Conservation (phyloP, 2,888 invertebrate genomes). For the Brenthis ino region DNA sequence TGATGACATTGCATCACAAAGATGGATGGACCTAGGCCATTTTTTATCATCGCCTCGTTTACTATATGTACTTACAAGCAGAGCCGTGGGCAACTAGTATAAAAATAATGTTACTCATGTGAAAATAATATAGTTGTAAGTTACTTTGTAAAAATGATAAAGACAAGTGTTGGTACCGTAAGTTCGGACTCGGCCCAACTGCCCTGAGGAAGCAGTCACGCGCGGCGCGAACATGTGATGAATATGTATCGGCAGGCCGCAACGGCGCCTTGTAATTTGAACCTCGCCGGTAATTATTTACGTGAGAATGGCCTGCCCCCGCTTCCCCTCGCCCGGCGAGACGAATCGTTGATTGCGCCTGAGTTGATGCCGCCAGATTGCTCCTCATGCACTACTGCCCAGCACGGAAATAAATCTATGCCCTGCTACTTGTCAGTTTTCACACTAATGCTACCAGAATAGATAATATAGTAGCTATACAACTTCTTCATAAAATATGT, state of each 20-base stretch:
- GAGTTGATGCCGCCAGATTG: slow-evolving; percentile 59
- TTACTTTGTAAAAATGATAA: background rate
- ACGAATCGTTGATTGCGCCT: slow-evolving; percentile 79
- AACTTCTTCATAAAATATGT: too few relatives aligned
- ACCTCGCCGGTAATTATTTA: slow-evolving; percentile 80
- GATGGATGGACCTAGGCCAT: too few relatives aligned
- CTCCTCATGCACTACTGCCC: slow-evolving; percentile 45
- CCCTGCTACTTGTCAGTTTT: background rate
- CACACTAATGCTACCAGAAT: too few relatives aligned
- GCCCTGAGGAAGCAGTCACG: slow-evolving; percentile 79
- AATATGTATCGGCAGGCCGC: slow-evolving; percentile 76
- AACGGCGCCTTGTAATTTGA: slow-evolving; percentile 81
- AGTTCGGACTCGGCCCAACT: slow-evolving; percentile 37
- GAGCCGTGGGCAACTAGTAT: too few relatives aligned
- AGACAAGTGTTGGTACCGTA: slow-evolving; percentile 7
- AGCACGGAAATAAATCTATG: slow-evolving; percentile 18
- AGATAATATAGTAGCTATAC: too few relatives aligned
- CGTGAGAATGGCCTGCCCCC: slow-evolving; percentile 72
- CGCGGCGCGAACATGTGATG: slow-evolving; percentile 78
- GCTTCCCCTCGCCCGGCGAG: slow-evolving; percentile 54
- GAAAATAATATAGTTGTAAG: slow-evolving; percentile 3
- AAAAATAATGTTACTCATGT: too few relatives aligned
- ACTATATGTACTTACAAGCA: too few relatives aligned
- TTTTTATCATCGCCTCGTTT: too few relatives aligned
- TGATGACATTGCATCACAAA: too few relatives aligned